phyloP scores from a whole-genome alignment of 1,140 invertebrate genomes.

The Apis laboriosa region DNA sequence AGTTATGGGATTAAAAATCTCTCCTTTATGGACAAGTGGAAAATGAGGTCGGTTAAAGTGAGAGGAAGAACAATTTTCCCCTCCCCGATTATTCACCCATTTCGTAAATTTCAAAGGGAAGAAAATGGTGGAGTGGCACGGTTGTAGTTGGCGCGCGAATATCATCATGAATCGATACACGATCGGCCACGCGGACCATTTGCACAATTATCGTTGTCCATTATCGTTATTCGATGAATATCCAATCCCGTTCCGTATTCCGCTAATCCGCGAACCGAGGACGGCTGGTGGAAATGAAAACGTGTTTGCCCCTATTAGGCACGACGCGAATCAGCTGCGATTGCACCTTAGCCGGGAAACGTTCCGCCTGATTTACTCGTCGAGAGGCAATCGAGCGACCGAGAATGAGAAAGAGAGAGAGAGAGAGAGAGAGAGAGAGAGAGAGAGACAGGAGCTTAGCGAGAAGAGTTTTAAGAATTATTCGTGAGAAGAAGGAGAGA shows the following conservation, averaged over 20 bases:
- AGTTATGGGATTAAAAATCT: too few relatives aligned
- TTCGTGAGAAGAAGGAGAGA: neutral
- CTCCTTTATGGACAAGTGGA: too few relatives aligned
- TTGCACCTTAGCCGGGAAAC: neutral
- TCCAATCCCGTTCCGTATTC: slow-evolving; percentile 27
- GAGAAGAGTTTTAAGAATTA: neutral
- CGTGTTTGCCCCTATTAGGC: slow-evolving; percentile 34
- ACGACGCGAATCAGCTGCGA: slow-evolving; percentile 15
- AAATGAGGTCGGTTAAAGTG: too few relatives aligned
- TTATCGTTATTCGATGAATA: slow-evolving; percentile 44
- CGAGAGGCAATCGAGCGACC: slow-evolving; percentile 5
- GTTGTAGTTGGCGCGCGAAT: slow-evolving; percentile 6
- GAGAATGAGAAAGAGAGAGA: too few relatives aligned
- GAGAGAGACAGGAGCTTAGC: too few relatives aligned
- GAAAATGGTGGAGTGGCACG: neutral
- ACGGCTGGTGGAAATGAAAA: slow-evolving; percentile 27
- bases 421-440: too few relatives aligned
- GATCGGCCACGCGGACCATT: slow-evolving; percentile 14
- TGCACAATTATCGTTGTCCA: slow-evolving; percentile 36
- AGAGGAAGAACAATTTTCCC: neutral
- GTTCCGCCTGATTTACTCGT: neutral
- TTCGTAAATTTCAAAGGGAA: neutral
- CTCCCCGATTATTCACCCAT: neutral
- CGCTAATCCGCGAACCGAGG: slow-evolving; percentile 35
- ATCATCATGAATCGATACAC: slow-evolving; percentile 38